phyloP scores from a whole-genome alignment of 2,888 invertebrate genomes.

The Ornithoptera priamus region DNA sequence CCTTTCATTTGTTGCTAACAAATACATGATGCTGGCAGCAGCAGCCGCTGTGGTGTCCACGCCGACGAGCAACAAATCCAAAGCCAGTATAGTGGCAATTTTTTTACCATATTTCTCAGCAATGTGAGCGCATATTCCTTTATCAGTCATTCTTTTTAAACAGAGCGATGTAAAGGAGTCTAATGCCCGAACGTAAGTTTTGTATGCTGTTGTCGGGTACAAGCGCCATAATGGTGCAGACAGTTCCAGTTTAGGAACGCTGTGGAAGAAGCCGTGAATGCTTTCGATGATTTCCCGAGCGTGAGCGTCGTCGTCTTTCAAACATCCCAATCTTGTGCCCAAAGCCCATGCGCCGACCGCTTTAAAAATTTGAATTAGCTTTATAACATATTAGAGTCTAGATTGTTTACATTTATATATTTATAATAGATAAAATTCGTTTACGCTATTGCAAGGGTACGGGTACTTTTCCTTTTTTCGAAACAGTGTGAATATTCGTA shows the following conservation, averaged over 20 bases:
- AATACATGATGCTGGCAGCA: slow-evolving; percentile 86
- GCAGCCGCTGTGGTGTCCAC: slow-evolving; percentile 91
- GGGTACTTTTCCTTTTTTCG: too few relatives aligned
- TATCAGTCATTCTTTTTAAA: slow-evolving; percentile 65
- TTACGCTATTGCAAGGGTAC: too few relatives aligned
- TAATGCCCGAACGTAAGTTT: slow-evolving; percentile 84
- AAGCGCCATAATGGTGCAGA: slow-evolving; percentile 87
- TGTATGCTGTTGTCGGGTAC: slow-evolving; percentile 85
- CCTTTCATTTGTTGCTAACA: slow-evolving; percentile 85
- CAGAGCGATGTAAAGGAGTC: slow-evolving; percentile 85
- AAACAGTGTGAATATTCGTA: too few relatives aligned
- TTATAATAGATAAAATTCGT: too few relatives aligned
- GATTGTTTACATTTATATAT: too few relatives aligned
- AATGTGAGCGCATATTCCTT: slow-evolving; percentile 69
- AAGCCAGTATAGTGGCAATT: slow-evolving; percentile 84
- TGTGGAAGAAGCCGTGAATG: slow-evolving; percentile 88
- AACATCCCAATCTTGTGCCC: slow-evolving; percentile 88
- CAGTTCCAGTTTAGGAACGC: slow-evolving; percentile 86
- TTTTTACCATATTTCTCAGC: slow-evolving; percentile 61
- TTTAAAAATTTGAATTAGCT: slow-evolving; percentile 49
- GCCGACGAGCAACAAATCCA: slow-evolving; percentile 89
- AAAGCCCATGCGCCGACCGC: slow-evolving; percentile 91
- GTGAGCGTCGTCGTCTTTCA: slow-evolving; percentile 84
- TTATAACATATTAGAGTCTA: not conserved
- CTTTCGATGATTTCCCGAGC: slow-evolving; percentile 88